Evolutionary conservation across 2,888 invertebrate genomes (phyloP), one percentile per base, ranked within the genome.

Genomic region (Cheilosia grossa): DNA sequence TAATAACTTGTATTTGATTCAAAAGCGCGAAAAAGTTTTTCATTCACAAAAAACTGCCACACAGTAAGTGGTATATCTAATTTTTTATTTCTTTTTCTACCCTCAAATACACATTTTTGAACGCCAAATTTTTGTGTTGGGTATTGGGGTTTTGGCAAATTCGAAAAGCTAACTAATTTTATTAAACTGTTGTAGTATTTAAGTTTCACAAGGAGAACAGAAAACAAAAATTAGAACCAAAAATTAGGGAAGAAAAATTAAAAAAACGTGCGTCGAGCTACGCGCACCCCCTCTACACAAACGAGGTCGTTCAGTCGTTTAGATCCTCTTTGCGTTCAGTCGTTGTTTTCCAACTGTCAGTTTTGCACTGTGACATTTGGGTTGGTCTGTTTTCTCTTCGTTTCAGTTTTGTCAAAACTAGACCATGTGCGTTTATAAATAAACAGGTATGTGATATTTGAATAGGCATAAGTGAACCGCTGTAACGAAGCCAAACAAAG

Each of bases 261-360:
- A 83, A 74, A 74, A 79, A 83, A 83, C 83, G 83, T 83, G 83
- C 83, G 80, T 64, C 49, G 51, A 80, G 30, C 66, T 83, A 83
- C 83, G 83, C 83, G 69, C 79, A 79, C 83, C 83, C 82, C 83
- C 74, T 78, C 67, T 73, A 58, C 51, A 73, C 73, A 74, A 69
- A 74, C 83, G 79, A 74, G 44, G 58, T 54, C 53, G n/a, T n/a
- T n/a, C n/a, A n/a, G n/a, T n/a, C n/a, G n/a, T n/a, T n/a, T n/a
- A n/a, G n/a, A n/a, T n/a, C n/a, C n/a, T n/a, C n/a, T n/a, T n/a
- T n/a, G n/a, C n/a, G n/a, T n/a, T n/a, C n/a, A n/a, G n/a, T n/a
- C n/a, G 56, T 64, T 69, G 69, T 74, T 69, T 79, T 78, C 49
- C 44, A 80, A 53, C 63, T 74, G 83, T 83, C 83, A 83, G 13